Percentiles rank a stretch among this genome's conserved stretches.
phyloP scores from a whole-genome alignment of 1,140 invertebrate species.

The Heliothis subflexa region DNA sequence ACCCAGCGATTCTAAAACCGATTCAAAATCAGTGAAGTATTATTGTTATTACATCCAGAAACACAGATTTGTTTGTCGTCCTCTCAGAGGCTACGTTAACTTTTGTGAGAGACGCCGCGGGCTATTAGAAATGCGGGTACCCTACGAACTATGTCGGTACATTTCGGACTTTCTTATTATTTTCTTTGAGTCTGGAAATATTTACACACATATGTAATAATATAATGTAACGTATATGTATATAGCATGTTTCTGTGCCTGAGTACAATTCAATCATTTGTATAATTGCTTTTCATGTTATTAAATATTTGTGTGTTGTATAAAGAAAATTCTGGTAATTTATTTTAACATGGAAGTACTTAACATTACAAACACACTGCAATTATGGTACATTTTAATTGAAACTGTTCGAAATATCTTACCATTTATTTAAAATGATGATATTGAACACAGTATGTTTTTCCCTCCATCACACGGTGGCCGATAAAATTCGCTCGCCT shows the following conservation, averaged over 20 bases:
- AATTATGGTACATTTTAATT: too few species aligned
- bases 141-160: background rate
- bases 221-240: background rate
- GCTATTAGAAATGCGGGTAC: background rate
- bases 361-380: too few species aligned
- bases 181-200: background rate
- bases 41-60: conserved; percentile 41
- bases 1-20: too few species aligned
- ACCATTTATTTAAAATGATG: too few species aligned
- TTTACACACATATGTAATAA: background rate
- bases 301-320: background rate
- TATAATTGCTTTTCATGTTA: background rate
- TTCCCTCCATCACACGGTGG: too few species aligned
- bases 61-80: conserved; percentile 42
- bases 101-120: conserved; percentile 31
- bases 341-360: too few species aligned
- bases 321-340: too few species aligned
- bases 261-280: background rate
- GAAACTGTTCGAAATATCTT: too few species aligned
- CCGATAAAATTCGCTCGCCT: too few species aligned
- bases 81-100: conserved; percentile 42
- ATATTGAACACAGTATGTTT: too few species aligned
- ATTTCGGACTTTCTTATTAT: conserved; percentile 1
- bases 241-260: background rate
- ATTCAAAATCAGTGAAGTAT: too few species aligned